Evolutionary conservation across 2,113 vertebrate species (phyloP).

Genomic region (Chelonoidis abingdonii): DNA sequence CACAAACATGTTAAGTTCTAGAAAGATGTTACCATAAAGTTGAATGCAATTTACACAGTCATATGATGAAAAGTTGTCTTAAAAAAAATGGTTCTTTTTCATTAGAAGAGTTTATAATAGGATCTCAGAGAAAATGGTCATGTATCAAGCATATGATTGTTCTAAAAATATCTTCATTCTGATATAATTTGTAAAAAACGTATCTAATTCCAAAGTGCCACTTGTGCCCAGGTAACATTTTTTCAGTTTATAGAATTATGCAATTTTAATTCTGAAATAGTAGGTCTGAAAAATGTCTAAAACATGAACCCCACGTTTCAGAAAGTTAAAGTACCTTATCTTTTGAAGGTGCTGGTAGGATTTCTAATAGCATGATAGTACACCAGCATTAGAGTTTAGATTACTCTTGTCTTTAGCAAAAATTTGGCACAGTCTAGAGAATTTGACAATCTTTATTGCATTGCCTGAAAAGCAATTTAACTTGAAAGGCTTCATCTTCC

Average conservation of each 20-base stretch:
- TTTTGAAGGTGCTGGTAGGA: not conserved
- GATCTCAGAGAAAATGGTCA: not conserved
- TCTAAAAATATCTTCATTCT: not conserved
- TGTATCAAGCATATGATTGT: not conserved
- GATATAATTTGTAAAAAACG: not conserved
- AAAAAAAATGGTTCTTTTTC: not conserved
- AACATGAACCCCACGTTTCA: not conserved
- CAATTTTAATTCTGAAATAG: not conserved
- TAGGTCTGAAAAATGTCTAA: not conserved
- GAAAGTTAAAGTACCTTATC: not conserved
- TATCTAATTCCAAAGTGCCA: not conserved
- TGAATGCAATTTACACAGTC: not conserved
- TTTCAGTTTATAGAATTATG: not conserved
- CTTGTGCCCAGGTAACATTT: not conserved
- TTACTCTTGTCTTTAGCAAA: not conserved
- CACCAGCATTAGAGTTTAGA: not conserved
- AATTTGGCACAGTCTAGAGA: not conserved
- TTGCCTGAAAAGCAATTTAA: conserved; percentile 1
- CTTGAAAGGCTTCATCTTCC: not conserved
- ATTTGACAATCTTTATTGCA: conserved; percentile 7
- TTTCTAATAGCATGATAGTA: not conserved
- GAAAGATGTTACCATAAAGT: not conserved
- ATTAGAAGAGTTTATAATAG: not conserved
- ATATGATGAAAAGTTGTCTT: not conserved
- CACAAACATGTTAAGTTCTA: not conserved